phyloP scores from a whole-genome alignment of 92 coral and sea anemone species.

The Bergia puertoricense region DNA sequence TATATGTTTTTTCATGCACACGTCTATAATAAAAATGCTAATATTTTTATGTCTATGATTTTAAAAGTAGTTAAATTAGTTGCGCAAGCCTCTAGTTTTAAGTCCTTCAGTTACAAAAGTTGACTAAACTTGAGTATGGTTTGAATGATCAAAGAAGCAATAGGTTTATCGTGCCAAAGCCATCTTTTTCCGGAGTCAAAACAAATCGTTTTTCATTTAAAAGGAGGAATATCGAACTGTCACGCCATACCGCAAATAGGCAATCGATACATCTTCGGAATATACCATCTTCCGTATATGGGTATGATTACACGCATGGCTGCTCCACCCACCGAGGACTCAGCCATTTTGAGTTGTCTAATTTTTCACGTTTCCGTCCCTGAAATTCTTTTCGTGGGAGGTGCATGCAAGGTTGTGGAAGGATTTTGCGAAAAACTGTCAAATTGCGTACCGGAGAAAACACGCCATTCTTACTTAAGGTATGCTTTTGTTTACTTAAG shows the following conservation, averaged over 20 bases:
- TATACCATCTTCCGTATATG: constrained; percentile 25
- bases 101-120: too few relatives aligned
- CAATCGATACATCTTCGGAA: constrained; percentile 48
- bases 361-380: constrained; percentile 29
- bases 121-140: too few relatives aligned
- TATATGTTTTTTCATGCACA: neutral
- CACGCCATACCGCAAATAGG: constrained; percentile 27
- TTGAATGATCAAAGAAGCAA: neutral
- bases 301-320: constrained; percentile 36
- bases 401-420: constrained; percentile 26
- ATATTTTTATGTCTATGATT: too few relatives aligned
- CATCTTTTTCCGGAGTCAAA: neutral
- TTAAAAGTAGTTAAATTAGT: neutral
- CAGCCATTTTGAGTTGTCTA: constrained; percentile 46
- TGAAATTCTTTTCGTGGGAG: constrained; percentile 42
- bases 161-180: neutral
- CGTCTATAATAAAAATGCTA: neutral
- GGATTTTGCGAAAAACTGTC: constrained; percentile 2
- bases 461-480: constrained; percentile 36
- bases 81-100: neutral
- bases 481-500: constrained; percentile 15
- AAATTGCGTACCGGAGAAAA: constrained; percentile 31
- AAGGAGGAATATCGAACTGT: neutral
- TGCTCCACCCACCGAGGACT: constrained; percentile 47
- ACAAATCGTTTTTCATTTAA: neutral